Conservation (phyloP, 2,797 vertebrate genomes). For the Lateolabrax maculatus region DNA sequence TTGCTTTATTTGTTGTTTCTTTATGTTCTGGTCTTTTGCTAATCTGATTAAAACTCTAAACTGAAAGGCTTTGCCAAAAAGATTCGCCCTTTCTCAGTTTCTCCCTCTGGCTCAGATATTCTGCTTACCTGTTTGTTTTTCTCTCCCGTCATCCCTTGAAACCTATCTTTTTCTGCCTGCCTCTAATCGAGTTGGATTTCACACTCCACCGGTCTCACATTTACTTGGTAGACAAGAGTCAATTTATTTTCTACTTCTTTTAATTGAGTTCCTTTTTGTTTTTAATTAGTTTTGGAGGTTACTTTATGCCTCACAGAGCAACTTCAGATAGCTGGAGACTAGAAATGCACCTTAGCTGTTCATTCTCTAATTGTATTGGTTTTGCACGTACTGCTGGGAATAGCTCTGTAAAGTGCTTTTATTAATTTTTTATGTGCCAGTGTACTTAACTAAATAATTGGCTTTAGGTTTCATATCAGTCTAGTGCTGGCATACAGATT, state of each 20-base stretch:
- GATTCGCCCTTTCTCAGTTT: not conserved
- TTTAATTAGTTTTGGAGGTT: constrained; percentile 76
- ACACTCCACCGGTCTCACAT: constrained; percentile 59
- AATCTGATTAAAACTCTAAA: not conserved
- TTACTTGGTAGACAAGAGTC: constrained; percentile 59
- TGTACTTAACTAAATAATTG: constrained; percentile 61
- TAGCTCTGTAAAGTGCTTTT: constrained; percentile 61
- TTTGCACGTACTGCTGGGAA: constrained; percentile 68
- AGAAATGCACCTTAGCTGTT: constrained; percentile 60
- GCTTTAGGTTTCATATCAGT: constrained; percentile 26
- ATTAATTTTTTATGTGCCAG: constrained; percentile 64
- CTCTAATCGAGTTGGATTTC: constrained; percentile 69
- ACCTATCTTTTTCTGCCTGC: constrained; percentile 38
- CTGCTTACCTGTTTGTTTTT: constrained; percentile 51
- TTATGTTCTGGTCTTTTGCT: not conserved
- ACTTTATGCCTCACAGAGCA: constrained; percentile 70
- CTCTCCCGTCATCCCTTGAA: constrained; percentile 13
- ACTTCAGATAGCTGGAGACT: constrained; percentile 62
- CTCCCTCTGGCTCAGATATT: constrained; percentile 10
- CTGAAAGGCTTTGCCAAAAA: not conserved
- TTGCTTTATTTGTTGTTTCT: not conserved
- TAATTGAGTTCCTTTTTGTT: constrained; percentile 75
- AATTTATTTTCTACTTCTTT: constrained; percentile 72
- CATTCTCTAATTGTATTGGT: constrained; percentile 71
- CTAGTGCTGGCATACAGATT: constrained; percentile 14